Conservation (phyloP, 1,140 invertebrate genomes). For the Drosophila nebulosa region DNA sequence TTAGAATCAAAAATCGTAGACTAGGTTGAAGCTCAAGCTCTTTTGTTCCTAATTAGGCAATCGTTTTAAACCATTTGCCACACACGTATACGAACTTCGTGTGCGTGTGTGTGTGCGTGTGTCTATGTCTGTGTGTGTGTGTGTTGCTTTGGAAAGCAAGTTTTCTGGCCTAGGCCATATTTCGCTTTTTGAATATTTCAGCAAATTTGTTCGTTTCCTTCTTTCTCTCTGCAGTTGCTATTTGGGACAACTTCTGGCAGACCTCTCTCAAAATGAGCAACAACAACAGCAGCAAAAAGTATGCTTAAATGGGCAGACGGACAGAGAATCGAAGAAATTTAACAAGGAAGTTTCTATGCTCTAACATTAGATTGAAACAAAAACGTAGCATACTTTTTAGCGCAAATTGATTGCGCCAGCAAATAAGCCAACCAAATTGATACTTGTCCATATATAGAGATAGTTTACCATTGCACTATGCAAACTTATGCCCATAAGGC, state of each 20-base stretch:
- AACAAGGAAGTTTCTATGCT: neutral
- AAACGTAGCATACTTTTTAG: no score
- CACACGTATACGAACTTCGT: conserved; percentile 25
- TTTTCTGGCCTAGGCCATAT: conserved; percentile 6
- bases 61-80: conserved; percentile 40
- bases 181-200: conserved; percentile 28
- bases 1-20: neutral
- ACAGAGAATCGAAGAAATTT: neutral
- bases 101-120: neutral
- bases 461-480: neutral
- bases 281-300: neutral
- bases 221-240: neutral
- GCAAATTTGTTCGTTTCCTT: conserved; percentile 14
- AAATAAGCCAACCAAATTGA: neutral
- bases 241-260: neutral
- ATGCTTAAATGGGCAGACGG: neutral
- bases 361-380: neutral
- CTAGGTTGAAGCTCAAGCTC: conserved; percentile 28
- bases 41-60: conserved; percentile 28
- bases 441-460: neutral
- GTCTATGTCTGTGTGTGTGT: neutral
- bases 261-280: neutral
- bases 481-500: neutral
- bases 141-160: neutral
- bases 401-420: no score